Base-by-base conservation (phyloP, 1,140 invertebrate genomes). In the Portunus trituberculatus region DNA sequence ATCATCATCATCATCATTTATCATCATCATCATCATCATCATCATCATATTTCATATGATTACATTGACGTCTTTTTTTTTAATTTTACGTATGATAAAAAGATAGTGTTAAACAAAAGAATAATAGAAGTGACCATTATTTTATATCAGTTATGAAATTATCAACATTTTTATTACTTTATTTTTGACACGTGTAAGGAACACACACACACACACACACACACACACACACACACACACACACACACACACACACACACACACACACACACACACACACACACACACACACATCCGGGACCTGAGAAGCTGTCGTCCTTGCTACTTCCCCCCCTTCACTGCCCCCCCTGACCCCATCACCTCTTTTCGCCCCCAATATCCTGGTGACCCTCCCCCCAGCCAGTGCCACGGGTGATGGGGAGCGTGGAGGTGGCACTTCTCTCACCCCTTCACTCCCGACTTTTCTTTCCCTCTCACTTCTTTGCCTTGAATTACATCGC, bases 221-320 rank as follows among this genome's bases (percentile, higher is more conserved):
- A 59, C 52, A 59, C 52, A 59, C 52, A 59, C 52, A 59, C 52
- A 59, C 52, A 59, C 52, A 59, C 52, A 59, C 52, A 59, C 52
- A 59, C 52, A 59, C 52, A 59, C 52, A 59, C 52, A 59, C 52
- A 59, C 52, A 59, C 67, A 76, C 67, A 76, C 67, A 76, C 67
- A 76, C 67, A n/a, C 67, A 76, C 67, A n/a, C 67, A 76, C 67
- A 76, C 67, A n/a, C 67, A 76, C 67, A 76, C 67, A n/a, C 67
- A 76, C 67, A 76, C 67, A 76, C 67, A 76, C 67, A 76, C 20
- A 76, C 8, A 25, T 20, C 20, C 20, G 67, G 25, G n/a, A 76
- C 67, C n/a, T 76, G 67, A 76, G 67, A 76, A 76, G 67, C 67
- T 76, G 67, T 76, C 25, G 25, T 25, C 67, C 67, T 76, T 76